Evolutionary conservation across 2,113 vertebrate species (phyloP).

Genomic region (Psilopogon haemacephalus): DNA sequence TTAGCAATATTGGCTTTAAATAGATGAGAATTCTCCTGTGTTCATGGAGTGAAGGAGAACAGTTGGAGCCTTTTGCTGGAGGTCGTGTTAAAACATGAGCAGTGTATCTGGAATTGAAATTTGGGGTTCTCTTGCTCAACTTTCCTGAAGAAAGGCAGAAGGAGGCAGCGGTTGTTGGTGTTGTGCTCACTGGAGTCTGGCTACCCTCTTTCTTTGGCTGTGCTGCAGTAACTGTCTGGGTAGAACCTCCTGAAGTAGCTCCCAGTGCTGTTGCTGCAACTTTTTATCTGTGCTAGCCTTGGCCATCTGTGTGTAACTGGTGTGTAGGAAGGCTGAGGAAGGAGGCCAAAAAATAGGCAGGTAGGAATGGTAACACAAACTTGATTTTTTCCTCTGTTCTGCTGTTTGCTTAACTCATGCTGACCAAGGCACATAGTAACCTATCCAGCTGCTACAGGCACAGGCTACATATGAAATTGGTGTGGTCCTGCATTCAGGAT

Average conservation of each 20-base stretch:
- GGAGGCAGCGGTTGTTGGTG: neutral
- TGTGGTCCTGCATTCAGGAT: neutral
- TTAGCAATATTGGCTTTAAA: neutral
- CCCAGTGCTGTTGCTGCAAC: neutral
- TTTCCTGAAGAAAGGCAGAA: neutral
- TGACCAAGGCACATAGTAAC: neutral
- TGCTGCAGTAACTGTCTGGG: neutral
- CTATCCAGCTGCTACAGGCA: neutral
- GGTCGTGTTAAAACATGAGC: neutral
- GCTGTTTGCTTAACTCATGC: neutral
- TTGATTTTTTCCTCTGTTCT: neutral
- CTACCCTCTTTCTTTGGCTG: neutral
- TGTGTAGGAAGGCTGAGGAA: neutral
- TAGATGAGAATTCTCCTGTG: neutral
- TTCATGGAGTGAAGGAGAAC: neutral
- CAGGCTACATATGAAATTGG: neutral
- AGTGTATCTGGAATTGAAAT: neutral
- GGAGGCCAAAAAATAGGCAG: neutral
- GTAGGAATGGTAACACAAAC: neutral
- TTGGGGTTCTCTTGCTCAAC: neutral
- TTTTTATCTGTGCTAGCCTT: neutral
- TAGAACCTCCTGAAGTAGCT: neutral
- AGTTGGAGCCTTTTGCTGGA: neutral
- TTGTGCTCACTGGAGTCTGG: slow-evolving; percentile 34
- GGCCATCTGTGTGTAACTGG: neutral